phyloP scores from a whole-genome alignment of 2,113 vertebrate genomes.

The Ciconia boyciana region DNA sequence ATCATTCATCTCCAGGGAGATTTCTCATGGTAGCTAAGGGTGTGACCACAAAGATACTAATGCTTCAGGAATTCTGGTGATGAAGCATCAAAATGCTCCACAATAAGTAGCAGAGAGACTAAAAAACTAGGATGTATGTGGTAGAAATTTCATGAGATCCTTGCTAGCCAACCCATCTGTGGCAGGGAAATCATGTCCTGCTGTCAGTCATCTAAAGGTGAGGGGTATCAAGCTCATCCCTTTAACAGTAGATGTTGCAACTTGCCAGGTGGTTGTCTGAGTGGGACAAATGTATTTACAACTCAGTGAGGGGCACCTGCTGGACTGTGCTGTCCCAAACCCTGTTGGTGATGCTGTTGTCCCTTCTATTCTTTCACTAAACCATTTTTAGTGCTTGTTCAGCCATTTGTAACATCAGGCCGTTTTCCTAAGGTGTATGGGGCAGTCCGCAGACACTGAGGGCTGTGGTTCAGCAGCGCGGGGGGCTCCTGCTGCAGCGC shows the following conservation, averaged over 20 bases:
- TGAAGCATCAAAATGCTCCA: not conserved
- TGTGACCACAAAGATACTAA: not conserved
- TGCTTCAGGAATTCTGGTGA: not conserved
- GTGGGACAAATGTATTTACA: not conserved
- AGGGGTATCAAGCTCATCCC: not conserved
- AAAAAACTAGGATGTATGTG: not conserved
- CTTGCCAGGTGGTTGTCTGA: not conserved
- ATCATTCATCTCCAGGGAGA: not conserved
- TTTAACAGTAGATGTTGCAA: not conserved
- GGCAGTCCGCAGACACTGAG: not conserved
- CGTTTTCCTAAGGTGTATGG: not conserved
- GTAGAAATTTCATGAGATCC: not conserved
- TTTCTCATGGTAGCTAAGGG: not conserved
- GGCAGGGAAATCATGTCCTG: not conserved
- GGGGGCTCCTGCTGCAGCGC: not conserved
- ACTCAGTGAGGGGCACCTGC: not conserved
- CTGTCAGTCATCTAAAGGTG: not conserved
- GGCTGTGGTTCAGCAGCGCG: not conserved
- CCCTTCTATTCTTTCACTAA: not conserved
- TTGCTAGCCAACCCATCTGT: not conserved
- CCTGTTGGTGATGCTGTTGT: not conserved
- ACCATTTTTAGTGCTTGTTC: not conserved
- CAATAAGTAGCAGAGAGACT: not conserved
- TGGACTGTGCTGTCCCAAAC: not conserved
- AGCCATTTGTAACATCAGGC: not conserved